Base-by-base conservation (phyloP, 37 sponge, comb jelly and placozoan species). In the Eunapius fragilis region DNA sequence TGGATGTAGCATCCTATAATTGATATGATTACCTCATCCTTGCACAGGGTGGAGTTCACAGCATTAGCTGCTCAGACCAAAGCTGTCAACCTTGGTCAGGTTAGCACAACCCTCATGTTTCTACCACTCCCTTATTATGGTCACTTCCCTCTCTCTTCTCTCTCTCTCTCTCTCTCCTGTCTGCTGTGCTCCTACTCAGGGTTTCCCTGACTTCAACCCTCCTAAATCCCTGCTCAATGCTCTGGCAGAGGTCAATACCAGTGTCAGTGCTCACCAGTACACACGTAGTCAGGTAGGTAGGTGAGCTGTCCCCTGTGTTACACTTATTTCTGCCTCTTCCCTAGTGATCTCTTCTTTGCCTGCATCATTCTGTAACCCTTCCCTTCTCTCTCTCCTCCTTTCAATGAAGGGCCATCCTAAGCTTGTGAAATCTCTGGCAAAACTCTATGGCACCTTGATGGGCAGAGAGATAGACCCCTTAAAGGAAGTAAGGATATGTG, bases 81-180 rank as follows among this genome's bases (percentile, higher is more conserved):
- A 32, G 82, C 95, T 23, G 93, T 96, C 68, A 98, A 98, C 78
- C 81, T 98, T 13, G 98, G 98, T 0, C 98, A 97, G 88, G 96
- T 95, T 47, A 87, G 73, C 27, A 30, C 31, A 11, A 32, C 27
- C 22, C 30, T 9, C 32, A 23, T 25, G 49, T 36, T 58, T 26
- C 47, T 71, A 25, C 13, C 2, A 58, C 77, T 45, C 69, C 41
- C 17, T 58, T 4, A 10, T 19, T 58, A 45, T 9, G 9, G 9
- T 45, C 7, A 4, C 47, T 9, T 9, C 4, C 47, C 47, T 45
- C 47, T 45, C 9, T 9, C 47, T 45, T 11, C 47, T 11, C 47
- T 45, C 9, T 11, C 47, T 11, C 4, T 45, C 7, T 9, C 47
- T 9, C 47, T 11, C 47, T 9, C 9, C 47, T 45, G 4, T 9